These are phyloP conservation scores for Heterocephalus glaber DNA, from an alignment of 2,113 vertebrate genomes.

Conservation along the genomic window DNA sequence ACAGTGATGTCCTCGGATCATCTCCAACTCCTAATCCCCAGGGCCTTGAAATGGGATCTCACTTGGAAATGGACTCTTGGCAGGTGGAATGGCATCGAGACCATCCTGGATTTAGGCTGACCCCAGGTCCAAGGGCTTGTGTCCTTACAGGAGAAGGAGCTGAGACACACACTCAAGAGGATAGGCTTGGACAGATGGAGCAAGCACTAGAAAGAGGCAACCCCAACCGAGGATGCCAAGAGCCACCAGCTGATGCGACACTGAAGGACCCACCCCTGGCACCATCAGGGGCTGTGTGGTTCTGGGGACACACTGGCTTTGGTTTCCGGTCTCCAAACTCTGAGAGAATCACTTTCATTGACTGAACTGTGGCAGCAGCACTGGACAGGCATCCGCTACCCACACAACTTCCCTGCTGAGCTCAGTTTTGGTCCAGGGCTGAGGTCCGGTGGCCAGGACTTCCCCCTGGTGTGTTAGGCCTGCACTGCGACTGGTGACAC, in stretches of 20 bases:
- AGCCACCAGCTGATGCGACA: neutral
- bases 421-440: neutral
- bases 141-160: neutral
- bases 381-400: neutral
- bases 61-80: neutral
- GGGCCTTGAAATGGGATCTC: neutral
- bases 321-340: neutral
- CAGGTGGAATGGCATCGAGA: neutral
- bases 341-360: neutral
- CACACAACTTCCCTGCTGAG: neutral
- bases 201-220: accelerated
- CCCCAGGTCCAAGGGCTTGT: neutral
- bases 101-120: neutral
- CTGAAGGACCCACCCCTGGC: accelerated
- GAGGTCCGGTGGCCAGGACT: neutral
- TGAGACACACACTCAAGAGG: accelerated
- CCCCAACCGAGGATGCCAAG: accelerated
- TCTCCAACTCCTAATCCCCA: too few species aligned
- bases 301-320: accelerated
- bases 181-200: accelerated
- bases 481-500: neutral
- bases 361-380: neutral
- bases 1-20: too few species aligned
- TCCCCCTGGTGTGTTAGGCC: neutral
- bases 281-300: accelerated